Evolutionary conservation across 2,113 vertebrate genomes (phyloP).

Genomic region (Embiotoca jacksoni): DNA sequence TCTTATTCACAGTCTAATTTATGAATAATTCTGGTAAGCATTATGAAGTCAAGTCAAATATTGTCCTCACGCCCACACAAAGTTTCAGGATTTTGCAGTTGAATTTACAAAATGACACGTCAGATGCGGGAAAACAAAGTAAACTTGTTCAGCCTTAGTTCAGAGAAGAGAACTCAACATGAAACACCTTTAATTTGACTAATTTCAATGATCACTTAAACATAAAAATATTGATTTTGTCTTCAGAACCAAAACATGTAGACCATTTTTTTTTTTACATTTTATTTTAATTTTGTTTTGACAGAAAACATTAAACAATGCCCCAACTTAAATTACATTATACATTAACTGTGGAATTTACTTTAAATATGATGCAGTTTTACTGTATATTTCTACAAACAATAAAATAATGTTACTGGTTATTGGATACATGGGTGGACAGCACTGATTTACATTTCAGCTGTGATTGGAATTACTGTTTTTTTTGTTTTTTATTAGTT

Average conservation of each 20-base stretch:
- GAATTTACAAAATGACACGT: slow-evolving; percentile 9
- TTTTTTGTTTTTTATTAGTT: background rate
- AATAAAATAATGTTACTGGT: background rate
- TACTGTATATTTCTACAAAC: background rate
- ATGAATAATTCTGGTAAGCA: background rate
- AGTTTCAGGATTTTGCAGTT: background rate
- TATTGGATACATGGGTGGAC: background rate
- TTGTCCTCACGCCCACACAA: background rate
- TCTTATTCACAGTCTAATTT: background rate
- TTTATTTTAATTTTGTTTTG: background rate
- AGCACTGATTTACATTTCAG: background rate
- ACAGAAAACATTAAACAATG: background rate
- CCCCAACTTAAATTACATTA: background rate
- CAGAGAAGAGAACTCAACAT: too few species aligned
- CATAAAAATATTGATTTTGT: background rate
- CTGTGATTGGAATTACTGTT: background rate
- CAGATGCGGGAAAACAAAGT: slow-evolving; percentile 8
- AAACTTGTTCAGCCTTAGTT: background rate
- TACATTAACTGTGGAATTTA: background rate
- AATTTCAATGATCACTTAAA: too few species aligned
- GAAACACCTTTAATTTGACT: too few species aligned
- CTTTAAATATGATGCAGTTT: background rate
- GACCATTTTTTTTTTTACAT: background rate
- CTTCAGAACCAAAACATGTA: too few species aligned
- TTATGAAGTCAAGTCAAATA: background rate